Evolutionary conservation across 2,888 invertebrate genomes (phyloP).

Genomic region (Torymus aiolomorphi): DNA sequence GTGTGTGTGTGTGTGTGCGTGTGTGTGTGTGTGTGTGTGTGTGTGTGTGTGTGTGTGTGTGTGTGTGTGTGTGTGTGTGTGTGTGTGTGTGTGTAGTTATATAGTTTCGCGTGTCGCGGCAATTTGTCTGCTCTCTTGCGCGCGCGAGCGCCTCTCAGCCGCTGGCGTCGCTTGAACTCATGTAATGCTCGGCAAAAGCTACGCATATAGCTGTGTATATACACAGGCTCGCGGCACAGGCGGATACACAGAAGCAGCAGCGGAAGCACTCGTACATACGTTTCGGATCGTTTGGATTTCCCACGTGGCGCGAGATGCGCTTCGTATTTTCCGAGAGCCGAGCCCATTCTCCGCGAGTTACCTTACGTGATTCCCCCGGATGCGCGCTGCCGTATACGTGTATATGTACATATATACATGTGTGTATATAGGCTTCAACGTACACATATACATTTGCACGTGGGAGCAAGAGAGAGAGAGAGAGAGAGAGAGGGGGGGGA

Average conservation of each 20-base stretch:
- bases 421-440: no score
- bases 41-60: no score
- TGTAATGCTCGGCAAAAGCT: conserved; percentile 40
- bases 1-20: no score
- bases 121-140: conserved; percentile 28
- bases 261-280: not conserved
- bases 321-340: not conserved
- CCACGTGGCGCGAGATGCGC: conserved; percentile 36
- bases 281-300: conserved; percentile 48
- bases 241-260: not conserved
- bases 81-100: no score
- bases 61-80: no score
- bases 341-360: conserved; percentile 15
- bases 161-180: conserved; percentile 9
- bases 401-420: no score
- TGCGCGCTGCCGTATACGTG: no score
- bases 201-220: not conserved
- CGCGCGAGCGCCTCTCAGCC: no score
- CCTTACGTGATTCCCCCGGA: conserved; percentile 17
- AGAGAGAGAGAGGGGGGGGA: no score
- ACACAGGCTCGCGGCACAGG: not conserved
- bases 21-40: no score
- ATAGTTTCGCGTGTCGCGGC: conserved; percentile 12
- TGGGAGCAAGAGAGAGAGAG: no score
- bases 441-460: no score